Evolutionary conservation across 2,888 invertebrate species (phyloP).

Genomic region (Schizotus pectinicornis): DNA sequence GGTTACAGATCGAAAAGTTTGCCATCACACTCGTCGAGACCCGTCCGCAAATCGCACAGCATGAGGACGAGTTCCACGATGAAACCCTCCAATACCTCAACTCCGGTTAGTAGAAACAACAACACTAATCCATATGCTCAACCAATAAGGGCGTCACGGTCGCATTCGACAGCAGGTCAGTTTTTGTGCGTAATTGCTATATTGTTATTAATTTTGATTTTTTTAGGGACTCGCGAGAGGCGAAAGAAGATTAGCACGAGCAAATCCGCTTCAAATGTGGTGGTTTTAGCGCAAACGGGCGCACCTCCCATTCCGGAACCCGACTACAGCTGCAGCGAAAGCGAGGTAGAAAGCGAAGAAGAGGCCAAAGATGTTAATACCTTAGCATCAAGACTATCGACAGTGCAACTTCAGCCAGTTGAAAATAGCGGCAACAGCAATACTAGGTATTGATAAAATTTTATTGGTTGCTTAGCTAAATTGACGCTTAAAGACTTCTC

Average conservation of each 20-base stretch:
- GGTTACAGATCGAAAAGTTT: constrained; percentile 67
- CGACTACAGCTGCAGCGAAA: constrained; percentile 88
- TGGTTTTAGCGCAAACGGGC: constrained; percentile 37
- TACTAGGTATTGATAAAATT: constrained; percentile 63
- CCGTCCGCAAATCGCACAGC: constrained; percentile 68
- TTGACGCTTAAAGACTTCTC: too few species aligned
- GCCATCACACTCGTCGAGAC: constrained; percentile 63
- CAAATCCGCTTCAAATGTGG: constrained; percentile 56
- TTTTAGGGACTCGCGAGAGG: constrained; percentile 53
- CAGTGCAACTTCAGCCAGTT: constrained; percentile 58
- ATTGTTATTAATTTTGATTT: neutral
- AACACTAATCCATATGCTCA: constrained; percentile 65
- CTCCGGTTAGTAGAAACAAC: constrained; percentile 43
- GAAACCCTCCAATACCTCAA: constrained; percentile 59
- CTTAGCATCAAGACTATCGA: constrained; percentile 56
- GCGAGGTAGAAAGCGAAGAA: constrained; percentile 67
- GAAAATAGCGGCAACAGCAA: constrained; percentile 81
- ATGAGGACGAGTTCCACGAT: constrained; percentile 62
- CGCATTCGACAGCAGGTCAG: constrained; percentile 53
- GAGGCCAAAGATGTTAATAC: constrained; percentile 64
- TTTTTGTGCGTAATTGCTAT: constrained; percentile 1
- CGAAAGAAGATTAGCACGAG: constrained; percentile 54
- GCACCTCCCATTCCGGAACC: constrained; percentile 90
- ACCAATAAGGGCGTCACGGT: constrained; percentile 60
- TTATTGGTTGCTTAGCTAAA: too few species aligned